Base-by-base conservation (phyloP, 2,888 invertebrate genomes). In the Crossocerus cetratus region DNA sequence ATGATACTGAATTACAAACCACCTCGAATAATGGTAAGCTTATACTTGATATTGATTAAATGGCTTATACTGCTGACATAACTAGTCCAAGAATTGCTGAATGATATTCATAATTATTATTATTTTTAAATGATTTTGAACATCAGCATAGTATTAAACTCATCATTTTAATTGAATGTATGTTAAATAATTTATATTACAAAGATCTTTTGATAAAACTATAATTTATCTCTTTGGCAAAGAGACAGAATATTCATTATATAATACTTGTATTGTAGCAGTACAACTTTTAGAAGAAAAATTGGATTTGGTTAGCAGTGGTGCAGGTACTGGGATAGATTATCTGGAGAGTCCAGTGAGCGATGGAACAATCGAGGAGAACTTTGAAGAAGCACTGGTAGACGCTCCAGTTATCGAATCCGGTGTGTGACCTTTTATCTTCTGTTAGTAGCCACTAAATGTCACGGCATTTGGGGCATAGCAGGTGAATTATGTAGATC, bases 301-400 rank as follows among this genome's bases (percentile, higher is more conserved):
- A 77, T 78, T 90, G 71, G 90, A 90, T 77, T 81, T 90, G 71
- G 86, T 86, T 69, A 85, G 83, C 75, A 86, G 86, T 58, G 86
- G 84, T 13, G 81, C 84, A 2, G 89, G 87, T 63, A 86, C 87
- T 21, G 90, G 90, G 8, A 86, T 90, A 66, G 92, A 92, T 82
- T 92, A 92, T 84, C 83, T 94, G 83, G 93, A 93, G 83, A 94
- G 94, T 65, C 95, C 96, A 3, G 94, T 95, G 60, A 95, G 96
- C 71, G 97, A 97, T 91, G 97, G 97, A 64, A 95, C 96, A 2
- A 95, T 96, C 74, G 97, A 97, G 87, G 97, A 97, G 86, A 97
- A 97, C 90, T 97, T 96, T 90, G 97, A 97, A 89, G 95, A 96
- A 87, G 96, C 96, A 86, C 92, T 97, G 18, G 96, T 95, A 11